Base-by-base conservation (phyloP, 2,113 vertebrate species). In the Hirundichthys speculiger region DNA sequence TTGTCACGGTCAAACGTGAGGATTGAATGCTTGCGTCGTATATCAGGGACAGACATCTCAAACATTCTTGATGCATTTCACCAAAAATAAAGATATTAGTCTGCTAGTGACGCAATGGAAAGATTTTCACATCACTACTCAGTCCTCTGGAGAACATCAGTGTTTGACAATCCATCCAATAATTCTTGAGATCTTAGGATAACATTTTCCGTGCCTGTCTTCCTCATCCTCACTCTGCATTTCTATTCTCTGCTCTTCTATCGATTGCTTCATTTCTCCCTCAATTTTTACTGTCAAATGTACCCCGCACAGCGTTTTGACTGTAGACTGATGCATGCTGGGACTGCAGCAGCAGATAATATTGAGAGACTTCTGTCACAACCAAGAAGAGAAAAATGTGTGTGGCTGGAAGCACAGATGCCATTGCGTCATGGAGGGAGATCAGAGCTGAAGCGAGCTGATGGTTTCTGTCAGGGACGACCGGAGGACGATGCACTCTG, bases 301-400 rank as follows among this genome's bases (percentile, higher is more conserved):
- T 24, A 1, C 47, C 16, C 20, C 50, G 34, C 45, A 13, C 50
- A 12, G n/a, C 30, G 30, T 13, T 1, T 13, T 39, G 38, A 41
- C 43, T 30, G 64, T 20, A 18, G 19, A 57, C 1, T 3, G n/a
- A 46, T 46, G 56, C 71, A 73, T 63, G 61, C 75, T 79, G 72
- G 69, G 85, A 94, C 59, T 88, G 91, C 73, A 94, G 92, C 16
- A 73, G 65, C 64, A 59, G 30, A 88, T 3, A 60, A 80, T 19
- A 70, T 58, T 48, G 72, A 49, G n/a, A 59, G 43, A 61, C 49
- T 9, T 68, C 30, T 55, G 47, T 68, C 61, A 68, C 57, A 61
- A 42, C 67, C 57, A 76, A 62, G 55, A 51, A 59, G 42, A 6
- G 1, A 30, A 69, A 34, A 34, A 34, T 74, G 1, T 69, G 22